These are phyloP conservation scores for Agapornis canus DNA, from an alignment of 2,797 vertebrate species.

Conservation along the genomic window DNA sequence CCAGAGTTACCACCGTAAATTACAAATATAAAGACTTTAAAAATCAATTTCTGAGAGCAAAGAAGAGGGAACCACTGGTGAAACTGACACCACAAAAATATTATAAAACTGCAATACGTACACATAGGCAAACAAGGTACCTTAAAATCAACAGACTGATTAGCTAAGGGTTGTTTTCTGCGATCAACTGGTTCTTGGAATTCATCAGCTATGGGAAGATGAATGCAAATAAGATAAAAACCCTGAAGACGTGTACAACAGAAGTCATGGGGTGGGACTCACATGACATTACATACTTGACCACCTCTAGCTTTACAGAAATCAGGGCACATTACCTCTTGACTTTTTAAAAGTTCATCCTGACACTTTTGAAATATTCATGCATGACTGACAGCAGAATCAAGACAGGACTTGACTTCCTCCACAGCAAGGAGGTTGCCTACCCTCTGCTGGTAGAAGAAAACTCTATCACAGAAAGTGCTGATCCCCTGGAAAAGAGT, in stretches of 20 bases:
- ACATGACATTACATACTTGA: not conserved
- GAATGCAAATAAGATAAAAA: not conserved
- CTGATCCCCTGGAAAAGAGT: not conserved
- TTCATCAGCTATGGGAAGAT: not conserved
- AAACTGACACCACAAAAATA: not conserved
- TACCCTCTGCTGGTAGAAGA: not conserved
- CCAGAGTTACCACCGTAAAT: not conserved
- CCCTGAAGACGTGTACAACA: not conserved
- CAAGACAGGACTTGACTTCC: not conserved
- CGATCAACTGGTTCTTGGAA: not conserved
- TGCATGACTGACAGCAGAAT: not conserved
- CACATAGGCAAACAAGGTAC: not conserved
- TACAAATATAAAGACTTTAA: not conserved
- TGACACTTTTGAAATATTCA: not conserved
- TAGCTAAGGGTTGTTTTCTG: not conserved
- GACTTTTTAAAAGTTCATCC: not conserved
- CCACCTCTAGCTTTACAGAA: not conserved
- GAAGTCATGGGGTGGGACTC: rapidly evolving
- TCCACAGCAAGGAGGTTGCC: not conserved
- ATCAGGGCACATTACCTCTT: not conserved
- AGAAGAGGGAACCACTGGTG: not conserved
- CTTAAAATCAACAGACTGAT: not conserved
- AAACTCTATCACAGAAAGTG: not conserved
- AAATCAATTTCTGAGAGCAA: not conserved
- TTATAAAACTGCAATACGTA: not conserved